A percentile compares a stretch with the other conserved stretches of the same genome.
These are phyloP conservation scores for Anoplopoma fimbria DNA, from an alignment of 2,113 vertebrate species.

Conservation along the genomic window DNA sequence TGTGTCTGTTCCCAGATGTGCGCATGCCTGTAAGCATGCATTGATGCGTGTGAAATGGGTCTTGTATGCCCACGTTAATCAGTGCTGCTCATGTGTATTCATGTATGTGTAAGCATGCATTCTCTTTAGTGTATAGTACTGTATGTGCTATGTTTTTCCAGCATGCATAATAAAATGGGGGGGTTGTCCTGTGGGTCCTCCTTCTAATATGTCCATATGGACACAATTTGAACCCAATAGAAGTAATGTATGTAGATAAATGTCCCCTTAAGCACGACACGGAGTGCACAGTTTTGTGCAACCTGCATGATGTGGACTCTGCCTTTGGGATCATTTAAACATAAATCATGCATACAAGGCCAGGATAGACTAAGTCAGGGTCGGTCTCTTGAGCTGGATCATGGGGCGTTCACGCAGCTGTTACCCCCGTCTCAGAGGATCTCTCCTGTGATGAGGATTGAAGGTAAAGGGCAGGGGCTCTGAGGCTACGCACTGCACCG, in stretches of 20 bases:
- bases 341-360: constrained; percentile 60
- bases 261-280: not conserved
- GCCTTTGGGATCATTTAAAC: constrained; percentile 45
- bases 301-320: constrained; percentile 48
- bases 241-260: constrained; percentile 13
- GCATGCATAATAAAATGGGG: not conserved
- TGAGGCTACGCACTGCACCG: constrained; percentile 17
- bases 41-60: constrained; percentile 2
- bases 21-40: not conserved
- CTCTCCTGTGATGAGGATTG: constrained; percentile 59
- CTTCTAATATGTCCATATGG: not conserved
- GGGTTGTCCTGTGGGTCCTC: not conserved
- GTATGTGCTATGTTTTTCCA: constrained; percentile 12
- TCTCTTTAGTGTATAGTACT: not conserved
- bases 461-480: constrained; percentile 67
- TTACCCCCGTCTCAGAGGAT: constrained; percentile 48
- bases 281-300: constrained; percentile 45
- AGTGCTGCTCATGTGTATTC: constrained; percentile 2
- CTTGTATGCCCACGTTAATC: constrained; percentile 12
- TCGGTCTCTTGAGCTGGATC: constrained; percentile 51
- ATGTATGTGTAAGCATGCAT: constrained; percentile 1
- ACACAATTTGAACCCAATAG: not conserved
- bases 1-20: not conserved
- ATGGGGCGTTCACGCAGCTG: constrained; percentile 58
- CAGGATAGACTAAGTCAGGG: constrained; percentile 32